Evolutionary conservation across 2,888 invertebrate genomes (phyloP).

Genomic region (Pristionchus japonicus): DNA sequence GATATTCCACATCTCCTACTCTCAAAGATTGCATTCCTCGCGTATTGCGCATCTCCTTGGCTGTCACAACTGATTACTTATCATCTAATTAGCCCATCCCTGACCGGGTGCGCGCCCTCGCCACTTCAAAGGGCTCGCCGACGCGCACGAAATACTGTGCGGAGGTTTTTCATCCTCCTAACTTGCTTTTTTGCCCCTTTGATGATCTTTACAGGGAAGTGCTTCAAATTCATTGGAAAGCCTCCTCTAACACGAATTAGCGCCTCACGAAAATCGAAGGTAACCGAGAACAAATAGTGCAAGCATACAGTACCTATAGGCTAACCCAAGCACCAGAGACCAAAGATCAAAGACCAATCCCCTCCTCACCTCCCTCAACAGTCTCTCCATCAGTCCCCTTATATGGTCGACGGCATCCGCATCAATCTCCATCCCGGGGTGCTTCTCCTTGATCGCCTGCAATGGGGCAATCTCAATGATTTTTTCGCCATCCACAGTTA

Average conservation of each 20-base stretch:
- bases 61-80: not conserved
- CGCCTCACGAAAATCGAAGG: not conserved
- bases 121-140: not conserved
- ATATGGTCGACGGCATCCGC: slow-evolving; percentile 67
- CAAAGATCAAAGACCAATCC: not conserved
- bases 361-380: slow-evolving; percentile 57
- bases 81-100: not conserved
- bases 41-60: too few relatives aligned
- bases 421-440: slow-evolving; percentile 70
- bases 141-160: not conserved
- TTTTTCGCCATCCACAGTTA: too few relatives aligned
- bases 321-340: not conserved
- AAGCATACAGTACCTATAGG: not conserved
- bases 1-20: too few relatives aligned
- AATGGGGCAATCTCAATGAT: too few relatives aligned
- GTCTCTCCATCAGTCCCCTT: slow-evolving; percentile 56
- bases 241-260: not conserved
- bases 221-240: not conserved
- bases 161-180: not conserved
- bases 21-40: too few relatives aligned
- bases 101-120: not conserved
- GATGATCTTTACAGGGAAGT: not conserved
- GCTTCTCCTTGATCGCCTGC: slow-evolving; percentile 62
- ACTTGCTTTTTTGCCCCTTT: not conserved
- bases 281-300: not conserved